Conservation (phyloP, 2,113 vertebrate genomes). For the Nothocercus nigrocapillus region DNA sequence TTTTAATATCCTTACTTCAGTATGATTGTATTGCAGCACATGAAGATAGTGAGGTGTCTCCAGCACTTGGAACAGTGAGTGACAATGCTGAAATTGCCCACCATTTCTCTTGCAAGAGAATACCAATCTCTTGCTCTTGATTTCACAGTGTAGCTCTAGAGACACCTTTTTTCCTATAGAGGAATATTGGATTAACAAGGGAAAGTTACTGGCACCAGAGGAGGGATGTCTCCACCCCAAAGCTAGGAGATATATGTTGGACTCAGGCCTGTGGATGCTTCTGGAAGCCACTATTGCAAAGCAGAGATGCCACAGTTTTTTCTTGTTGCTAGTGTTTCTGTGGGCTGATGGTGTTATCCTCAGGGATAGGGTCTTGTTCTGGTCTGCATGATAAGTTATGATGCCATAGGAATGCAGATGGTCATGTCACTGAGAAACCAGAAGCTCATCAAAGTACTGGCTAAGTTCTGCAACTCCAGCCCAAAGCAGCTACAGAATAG, state of each 20-base stretch:
- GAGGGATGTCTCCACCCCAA: not conserved
- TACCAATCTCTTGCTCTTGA: too few species aligned
- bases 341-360: not conserved
- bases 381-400: not conserved
- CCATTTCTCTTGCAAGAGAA: not conserved
- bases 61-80: not conserved
- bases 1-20: not conserved
- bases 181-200: not conserved
- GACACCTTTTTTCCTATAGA: not conserved
- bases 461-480: not conserved
- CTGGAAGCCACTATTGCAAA: not conserved
- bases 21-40: not conserved
- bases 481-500: not conserved
- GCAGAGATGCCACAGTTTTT: not conserved
- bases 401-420: not conserved
- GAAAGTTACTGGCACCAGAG: not conserved
- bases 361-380: not conserved
- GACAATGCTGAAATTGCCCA: not conserved
- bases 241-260: not conserved
- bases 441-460: rapidly evolving
- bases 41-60: not conserved
- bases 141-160: not conserved
- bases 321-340: not conserved
- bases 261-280: not conserved
- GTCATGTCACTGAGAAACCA: not conserved